Base-by-base conservation (phyloP, 2,797 vertebrate species). In the Myotis planiceps region DNA sequence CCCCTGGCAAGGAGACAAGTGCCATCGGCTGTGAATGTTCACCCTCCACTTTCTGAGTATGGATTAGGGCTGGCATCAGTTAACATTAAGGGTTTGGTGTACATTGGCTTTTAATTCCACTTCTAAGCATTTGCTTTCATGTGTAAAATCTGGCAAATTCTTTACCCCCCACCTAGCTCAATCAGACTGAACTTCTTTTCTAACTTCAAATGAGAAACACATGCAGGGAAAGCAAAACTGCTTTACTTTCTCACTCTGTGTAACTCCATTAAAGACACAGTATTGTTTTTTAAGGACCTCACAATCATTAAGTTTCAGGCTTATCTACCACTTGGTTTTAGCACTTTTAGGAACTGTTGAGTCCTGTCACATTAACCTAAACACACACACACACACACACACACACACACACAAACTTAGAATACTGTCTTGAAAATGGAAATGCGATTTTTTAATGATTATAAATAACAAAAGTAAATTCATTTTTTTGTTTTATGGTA, bases 241-340 rank as follows among this genome's bases (percentile, higher is more conserved):
- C 92, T 91, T 95, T 72, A 89, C 80, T 88, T 96, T 69, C 96
- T 96, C 95, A 89, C 95, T 92, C 96, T 89, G 80, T 88, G 88
- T 65, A 90, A 89, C 79, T 71, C 92, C 94, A 96, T 97, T 97
- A 95, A 94, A 92, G 94, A 81, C 55, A 13, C 65, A 79, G 86
- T 80, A 97, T 97, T 96, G 96, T 86, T 97, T 97, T 96, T 96
- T 97, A 97, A 98, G 88, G 95, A 92, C 88, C 42, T 94, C 86
- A 94, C 68, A 89, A 84, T 80, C 97, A 92, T 97, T 96, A 92
- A 95, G 79, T 93, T 93, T 94, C 90, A 90, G 51, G 87, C 65
- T 96, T 94, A 86, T 79, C 90, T 95, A 60, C 92, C 81, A 90
- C 92, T 92, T 97, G 0, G 9, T 96, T 96, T 96, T 88, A 94